Percentiles rank a stretch among this genome's conserved stretches.
These are phyloP conservation scores for Corythornis cristatus DNA, from an alignment of 2,113 vertebrate genomes.

Conservation along the genomic window DNA sequence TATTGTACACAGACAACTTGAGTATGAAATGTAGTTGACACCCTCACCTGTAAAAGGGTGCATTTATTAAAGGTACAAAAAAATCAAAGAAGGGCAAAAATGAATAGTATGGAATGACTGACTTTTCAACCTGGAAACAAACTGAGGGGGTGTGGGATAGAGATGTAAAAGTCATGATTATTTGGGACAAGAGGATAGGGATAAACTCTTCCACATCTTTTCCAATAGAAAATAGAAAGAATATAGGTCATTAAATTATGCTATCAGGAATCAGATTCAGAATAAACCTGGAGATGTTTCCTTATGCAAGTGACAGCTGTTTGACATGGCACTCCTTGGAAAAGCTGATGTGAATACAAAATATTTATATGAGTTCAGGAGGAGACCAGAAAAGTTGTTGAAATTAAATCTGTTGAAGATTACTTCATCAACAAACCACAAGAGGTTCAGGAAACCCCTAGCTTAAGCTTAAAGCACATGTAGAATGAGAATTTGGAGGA, in stretches of 20 bases:
- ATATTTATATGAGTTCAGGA: background rate
- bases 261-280: background rate
- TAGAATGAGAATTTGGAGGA: background rate
- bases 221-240: background rate
- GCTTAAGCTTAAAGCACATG: background rate
- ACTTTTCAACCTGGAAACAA: background rate
- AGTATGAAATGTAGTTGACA: background rate
- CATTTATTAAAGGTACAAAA: background rate
- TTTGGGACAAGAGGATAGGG: background rate
- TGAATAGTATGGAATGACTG: background rate
- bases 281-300: background rate
- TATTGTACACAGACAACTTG: background rate
- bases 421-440: background rate
- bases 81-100: background rate
- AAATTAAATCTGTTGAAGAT: background rate
- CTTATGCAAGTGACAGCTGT: background rate
- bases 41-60: background rate
- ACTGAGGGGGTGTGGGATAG: fast-evolving
- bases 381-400: background rate
- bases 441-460: background rate
- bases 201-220: background rate
- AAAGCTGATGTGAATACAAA: background rate
- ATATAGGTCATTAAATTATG: background rate
- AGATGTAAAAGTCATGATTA: background rate
- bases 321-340: background rate